A percentile compares a stretch with the other conserved stretches of the same genome.
phyloP scores from a whole-genome alignment of 2,797 vertebrate species.

The Peromyscus melanophrys region DNA sequence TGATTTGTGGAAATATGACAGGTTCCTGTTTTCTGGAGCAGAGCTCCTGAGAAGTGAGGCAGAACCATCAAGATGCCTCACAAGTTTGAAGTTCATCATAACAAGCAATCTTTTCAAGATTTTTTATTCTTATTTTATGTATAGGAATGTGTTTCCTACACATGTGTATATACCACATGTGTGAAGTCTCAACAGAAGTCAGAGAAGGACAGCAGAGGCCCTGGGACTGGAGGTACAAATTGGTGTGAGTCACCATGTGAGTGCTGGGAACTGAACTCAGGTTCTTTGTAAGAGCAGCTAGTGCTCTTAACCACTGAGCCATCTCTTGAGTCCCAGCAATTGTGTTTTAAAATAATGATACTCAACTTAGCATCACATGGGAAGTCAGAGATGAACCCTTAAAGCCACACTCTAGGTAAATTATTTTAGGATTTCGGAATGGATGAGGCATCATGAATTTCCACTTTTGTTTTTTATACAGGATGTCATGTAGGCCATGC shows the following conservation, averaged over 20 bases:
- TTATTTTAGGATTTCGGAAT: background rate
- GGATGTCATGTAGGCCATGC: background rate
- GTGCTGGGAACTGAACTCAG: background rate
- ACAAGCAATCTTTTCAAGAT: background rate
- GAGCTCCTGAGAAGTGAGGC: background rate
- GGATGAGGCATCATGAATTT: background rate
- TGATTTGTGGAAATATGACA: background rate
- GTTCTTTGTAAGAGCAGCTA: background rate
- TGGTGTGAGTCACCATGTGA: no score
- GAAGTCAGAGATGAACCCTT: background rate
- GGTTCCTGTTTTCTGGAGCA: background rate
- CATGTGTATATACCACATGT: no score
- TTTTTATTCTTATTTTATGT: background rate
- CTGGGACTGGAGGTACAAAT: background rate
- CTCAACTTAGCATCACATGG: background rate
- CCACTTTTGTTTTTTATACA: no score
- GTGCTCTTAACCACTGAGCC: background rate
- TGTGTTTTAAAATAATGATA: background rate
- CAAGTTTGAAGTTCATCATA: background rate
- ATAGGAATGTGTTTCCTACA: background rate
- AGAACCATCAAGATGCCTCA: background rate
- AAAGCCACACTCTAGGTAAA: background rate
- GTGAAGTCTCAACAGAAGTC: background rate
- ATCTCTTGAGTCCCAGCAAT: background rate
- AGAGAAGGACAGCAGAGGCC: background rate